Percentiles rank a stretch among this genome's conserved stretches.
These are phyloP conservation scores for Potamilus streckersoni DNA, from an alignment of 1,140 invertebrate genomes.

Conservation along the genomic window DNA sequence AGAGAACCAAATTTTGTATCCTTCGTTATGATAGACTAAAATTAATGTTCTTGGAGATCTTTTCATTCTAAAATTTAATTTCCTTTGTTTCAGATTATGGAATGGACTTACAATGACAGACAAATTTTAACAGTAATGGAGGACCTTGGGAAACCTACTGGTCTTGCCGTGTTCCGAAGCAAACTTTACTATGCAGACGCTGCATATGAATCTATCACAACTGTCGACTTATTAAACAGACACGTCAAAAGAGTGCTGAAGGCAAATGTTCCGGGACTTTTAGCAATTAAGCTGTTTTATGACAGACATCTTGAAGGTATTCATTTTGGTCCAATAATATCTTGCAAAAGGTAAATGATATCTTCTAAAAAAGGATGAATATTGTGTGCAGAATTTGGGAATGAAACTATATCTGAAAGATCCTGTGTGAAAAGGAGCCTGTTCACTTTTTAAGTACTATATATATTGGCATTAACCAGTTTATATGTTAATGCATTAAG, in stretches of 20 bases:
- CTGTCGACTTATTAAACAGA: conserved; percentile 14
- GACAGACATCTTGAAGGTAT: conserved; percentile 39
- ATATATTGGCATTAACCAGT: no score
- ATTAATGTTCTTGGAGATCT: no score
- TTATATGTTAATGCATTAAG: no score
- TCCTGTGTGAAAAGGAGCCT: no score
- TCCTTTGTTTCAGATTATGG: conserved; percentile 29
- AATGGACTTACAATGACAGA: background rate
- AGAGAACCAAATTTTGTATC: no score
- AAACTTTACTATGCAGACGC: conserved; percentile 91
- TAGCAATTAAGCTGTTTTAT: conserved; percentile 40
- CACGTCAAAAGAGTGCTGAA: conserved; percentile 25
- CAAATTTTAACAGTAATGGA: conserved; percentile 25
- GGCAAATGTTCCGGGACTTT: conserved; percentile 32
- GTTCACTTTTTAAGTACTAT: no score
- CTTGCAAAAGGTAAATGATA: background rate
- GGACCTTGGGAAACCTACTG: conserved; percentile 73
- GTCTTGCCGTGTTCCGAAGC: conserved; percentile 85
- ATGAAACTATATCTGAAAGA: no score
- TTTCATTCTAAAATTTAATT: conserved; percentile 1
- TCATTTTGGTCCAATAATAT: background rate
- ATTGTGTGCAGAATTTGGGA: no score
- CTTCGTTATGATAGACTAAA: no score
- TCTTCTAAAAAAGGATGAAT: no score
- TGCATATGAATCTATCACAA: conserved; percentile 71